Conservation (phyloP, 2,113 vertebrate species). For the Ascaphus truei region DNA sequence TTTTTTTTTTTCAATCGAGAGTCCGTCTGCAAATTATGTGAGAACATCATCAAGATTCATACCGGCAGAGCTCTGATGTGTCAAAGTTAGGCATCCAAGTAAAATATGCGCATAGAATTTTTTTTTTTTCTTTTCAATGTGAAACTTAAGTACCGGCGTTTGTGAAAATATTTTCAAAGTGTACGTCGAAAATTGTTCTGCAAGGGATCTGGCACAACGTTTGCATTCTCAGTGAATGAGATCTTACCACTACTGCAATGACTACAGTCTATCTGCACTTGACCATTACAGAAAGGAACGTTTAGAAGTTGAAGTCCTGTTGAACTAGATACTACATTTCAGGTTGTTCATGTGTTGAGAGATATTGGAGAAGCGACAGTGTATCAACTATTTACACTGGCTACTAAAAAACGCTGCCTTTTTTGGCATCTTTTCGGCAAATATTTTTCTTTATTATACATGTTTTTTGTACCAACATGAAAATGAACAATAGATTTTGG, state of each 20-base stretch:
- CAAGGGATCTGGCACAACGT: neutral
- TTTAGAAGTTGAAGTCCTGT: neutral
- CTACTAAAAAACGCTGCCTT: no score
- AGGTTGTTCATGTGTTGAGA: no score
- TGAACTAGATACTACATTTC: no score
- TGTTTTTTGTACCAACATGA: no score
- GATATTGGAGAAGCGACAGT: no score
- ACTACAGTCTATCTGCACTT: neutral
- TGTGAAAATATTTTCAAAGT: neutral
- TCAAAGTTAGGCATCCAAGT: neutral
- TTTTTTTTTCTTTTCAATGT: no score
- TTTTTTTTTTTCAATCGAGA: neutral
- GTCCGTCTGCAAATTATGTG: neutral
- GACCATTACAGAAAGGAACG: neutral
- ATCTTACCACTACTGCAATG: neutral
- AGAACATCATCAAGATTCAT: constrained; percentile 12
- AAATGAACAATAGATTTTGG: no score
- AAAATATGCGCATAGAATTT: neutral
- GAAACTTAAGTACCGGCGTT: neutral
- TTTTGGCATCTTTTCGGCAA: no score
- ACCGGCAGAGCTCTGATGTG: neutral
- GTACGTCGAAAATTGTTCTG: neutral
- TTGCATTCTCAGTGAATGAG: neutral
- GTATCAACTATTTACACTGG: no score
- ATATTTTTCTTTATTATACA: no score